Evolutionary conservation across 2,888 invertebrate species (phyloP), one percentile per base, ranked within the genome.

Genomic region (Temnothorax ravouxi): DNA sequence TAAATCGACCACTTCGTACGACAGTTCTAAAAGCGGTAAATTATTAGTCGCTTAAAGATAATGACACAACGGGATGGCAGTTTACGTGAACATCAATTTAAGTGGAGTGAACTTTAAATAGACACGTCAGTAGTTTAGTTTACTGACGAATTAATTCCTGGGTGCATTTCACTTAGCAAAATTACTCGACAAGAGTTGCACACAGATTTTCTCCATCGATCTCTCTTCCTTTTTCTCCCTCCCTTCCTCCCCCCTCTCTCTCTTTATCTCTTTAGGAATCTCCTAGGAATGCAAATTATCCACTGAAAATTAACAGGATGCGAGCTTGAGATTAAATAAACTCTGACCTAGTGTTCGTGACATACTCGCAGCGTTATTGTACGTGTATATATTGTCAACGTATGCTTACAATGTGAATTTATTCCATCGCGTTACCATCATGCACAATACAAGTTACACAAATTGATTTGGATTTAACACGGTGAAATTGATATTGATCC

Each of bases 41-140:
- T 80, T 61, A 59, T 71, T 50, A 59, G 18, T 13, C 25, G 59
- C 25, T 59, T 72, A 59, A 71, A 72, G 79, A 61, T 71, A 77
- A 77, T 44, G 50, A 61, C 9, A 11, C 2, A 1, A 21, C 25
- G 9, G n/a, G 21, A 21, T n/a, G 52, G 38, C 38, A 59, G 38
- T 71, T 61, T 38, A 21, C 25, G 54, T 13, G 72, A 47, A 59
- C 72, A n/a, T 80, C 29, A 61, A 25, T 80, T 80, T 80, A 80
- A 80, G 59, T 61, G 59, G 47, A 59, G 71, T 59, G 38, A 77
- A 80, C 72, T 80, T 72, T 80, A 71, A 80, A 72, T 80, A 72
- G 72, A 50, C 59, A 50, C 59, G 59, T 59, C 29, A 47, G 59
- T 72, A 71, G 77, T 71, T 72, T 61, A 61, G 67, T 72, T 71